A percentile compares a stretch with the other conserved stretches of the same genome.
phyloP scores from a whole-genome alignment of 2,797 vertebrate genomes.

The Gambusia yucatana region DNA sequence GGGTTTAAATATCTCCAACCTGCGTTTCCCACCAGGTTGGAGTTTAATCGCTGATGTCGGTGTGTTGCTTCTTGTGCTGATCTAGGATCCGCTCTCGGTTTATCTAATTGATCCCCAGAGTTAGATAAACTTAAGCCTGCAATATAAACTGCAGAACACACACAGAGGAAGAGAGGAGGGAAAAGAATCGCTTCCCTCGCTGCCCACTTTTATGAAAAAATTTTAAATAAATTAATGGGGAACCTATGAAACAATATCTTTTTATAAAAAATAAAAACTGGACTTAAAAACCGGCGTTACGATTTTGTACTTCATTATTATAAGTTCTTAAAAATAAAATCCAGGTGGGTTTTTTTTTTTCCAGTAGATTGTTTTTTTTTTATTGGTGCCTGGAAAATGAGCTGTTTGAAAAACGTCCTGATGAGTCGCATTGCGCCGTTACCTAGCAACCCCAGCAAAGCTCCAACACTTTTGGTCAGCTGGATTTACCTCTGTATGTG shows the following conservation, averaged over 20 bases:
- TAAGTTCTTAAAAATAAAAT: no score
- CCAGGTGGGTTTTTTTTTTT: neutral
- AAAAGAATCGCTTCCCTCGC: slow-evolving; percentile 3
- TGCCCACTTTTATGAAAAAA: neutral
- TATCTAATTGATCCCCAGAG: slow-evolving; percentile 47
- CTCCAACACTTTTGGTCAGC: no score
- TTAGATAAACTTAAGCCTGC: slow-evolving; percentile 18
- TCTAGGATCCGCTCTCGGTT: slow-evolving; percentile 41
- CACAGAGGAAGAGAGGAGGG: slow-evolving; percentile 18
- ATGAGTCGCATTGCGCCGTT: no score
- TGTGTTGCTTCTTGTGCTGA: slow-evolving; percentile 53
- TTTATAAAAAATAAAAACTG: neutral
- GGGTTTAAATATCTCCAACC: slow-evolving; percentile 50
- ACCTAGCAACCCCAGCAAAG: no score
- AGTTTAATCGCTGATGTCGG: slow-evolving; percentile 44
- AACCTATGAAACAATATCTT: neutral
- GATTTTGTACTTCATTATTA: no score
- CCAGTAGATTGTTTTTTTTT: neutral
- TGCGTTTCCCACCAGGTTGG: slow-evolving; percentile 31
- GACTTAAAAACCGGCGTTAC: neutral
- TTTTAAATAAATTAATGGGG: neutral
- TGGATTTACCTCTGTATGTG: no score
- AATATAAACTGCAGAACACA: slow-evolving; percentile 35
- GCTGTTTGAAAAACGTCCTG: no score
- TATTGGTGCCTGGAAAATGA: no score